phyloP scores from a whole-genome alignment of 2,113 vertebrate genomes.

The Nesoenas mayeri region DNA sequence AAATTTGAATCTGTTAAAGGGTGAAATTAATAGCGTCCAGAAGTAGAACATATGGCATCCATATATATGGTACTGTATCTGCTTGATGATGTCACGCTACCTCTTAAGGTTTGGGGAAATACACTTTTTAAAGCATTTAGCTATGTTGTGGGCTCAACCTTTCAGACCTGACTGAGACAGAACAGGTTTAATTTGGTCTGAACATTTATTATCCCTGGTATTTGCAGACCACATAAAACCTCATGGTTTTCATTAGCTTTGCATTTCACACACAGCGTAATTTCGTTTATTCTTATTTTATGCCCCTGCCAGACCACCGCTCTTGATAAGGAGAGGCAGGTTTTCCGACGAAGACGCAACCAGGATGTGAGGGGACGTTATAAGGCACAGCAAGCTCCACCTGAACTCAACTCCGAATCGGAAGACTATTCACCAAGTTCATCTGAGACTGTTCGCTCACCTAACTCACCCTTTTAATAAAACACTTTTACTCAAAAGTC shows the following conservation, averaged over 20 bases:
- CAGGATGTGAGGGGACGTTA: conserved; percentile 86
- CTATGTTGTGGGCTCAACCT: conserved; percentile 50
- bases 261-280: conserved; percentile 75
- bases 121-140: conserved; percentile 41
- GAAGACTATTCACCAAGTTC: conserved; percentile 94
- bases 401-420: conserved; percentile 90
- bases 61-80: conserved; percentile 66
- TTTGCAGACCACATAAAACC: conserved; percentile 28
- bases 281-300: conserved; percentile 84
- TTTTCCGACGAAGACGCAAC: conserved; percentile 97
- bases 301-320: conserved; percentile 94
- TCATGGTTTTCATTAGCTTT: conserved; percentile 58
- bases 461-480: conserved; percentile 93
- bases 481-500: conserved; percentile 75
- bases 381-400: conserved; percentile 79
- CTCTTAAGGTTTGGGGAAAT: conserved; percentile 47
- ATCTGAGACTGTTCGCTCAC: conserved; percentile 92
- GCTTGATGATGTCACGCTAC: conserved; percentile 55
- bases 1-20: conserved; percentile 57
- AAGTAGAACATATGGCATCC: conserved; percentile 59
- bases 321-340: conserved; percentile 99
- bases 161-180: conserved; percentile 37
- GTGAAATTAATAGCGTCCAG: conserved; percentile 55
- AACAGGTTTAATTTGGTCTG: conserved; percentile 47
- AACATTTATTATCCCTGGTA: conserved; percentile 48